Base-by-base conservation (phyloP, 2,113 vertebrate genomes). In the Serinus canaria region DNA sequence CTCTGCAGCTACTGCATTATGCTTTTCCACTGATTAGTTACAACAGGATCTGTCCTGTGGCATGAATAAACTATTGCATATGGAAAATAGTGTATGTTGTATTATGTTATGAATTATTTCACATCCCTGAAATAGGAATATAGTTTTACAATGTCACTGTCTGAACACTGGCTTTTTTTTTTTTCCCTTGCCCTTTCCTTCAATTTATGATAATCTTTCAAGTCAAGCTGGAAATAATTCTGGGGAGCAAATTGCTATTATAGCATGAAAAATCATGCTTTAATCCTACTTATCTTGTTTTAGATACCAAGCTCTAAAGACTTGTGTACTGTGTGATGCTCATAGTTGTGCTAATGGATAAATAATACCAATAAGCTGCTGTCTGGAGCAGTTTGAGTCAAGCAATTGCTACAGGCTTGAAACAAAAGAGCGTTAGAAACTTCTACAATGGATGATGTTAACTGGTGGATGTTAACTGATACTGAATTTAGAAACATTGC, bases 81-180 rank as follows among this genome's bases (percentile, higher is more conserved):
- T 78, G 55, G 73, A 83, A 83, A 87, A 44, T 56, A 43, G 37
- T 64, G 27, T 64, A 17, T 69, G 8, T 35, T 82, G 33, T 59
- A 39, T 90, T 87, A 60, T 70, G 62, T 83, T 80, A 86, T 35
- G 31, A 89, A 92, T 86, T 89, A 89, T 67, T 90, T 92, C 73
- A 59, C 35, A 56, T 62, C 43, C 10, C 35, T 83, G 56, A 93
- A 92, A 62, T 11, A 83, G 27, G 22, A 78, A 78, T 67, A 56
- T 22, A n/a, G 9, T 74, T 92, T 93, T 92, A 70, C 56, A 70
- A 1, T 78, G 39, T 70, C 49, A 37, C 6, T 49, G 30, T 76
- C 21, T 90, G 50, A 93, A 58, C 33, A 35, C 9, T 50, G 33
- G 15, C 21, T 59, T 58, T 47, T 3, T 89, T 37, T 82, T 69